Evolutionary conservation across 2,113 vertebrate genomes (phyloP).

Genomic region (Coturnix japonica): DNA sequence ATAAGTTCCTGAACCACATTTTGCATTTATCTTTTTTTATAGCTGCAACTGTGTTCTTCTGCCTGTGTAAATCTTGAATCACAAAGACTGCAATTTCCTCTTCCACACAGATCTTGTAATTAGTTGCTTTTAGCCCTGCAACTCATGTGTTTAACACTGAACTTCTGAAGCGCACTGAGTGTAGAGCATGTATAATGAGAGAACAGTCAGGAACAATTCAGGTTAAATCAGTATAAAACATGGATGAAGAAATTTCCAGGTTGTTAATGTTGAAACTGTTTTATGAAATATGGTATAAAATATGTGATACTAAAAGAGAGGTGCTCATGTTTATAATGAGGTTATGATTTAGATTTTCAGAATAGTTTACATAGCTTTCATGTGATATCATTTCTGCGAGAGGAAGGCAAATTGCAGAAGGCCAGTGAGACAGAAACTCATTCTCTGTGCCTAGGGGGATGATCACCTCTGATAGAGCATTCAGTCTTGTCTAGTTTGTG

Average conservation of each 20-base stretch:
- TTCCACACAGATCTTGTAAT: neutral
- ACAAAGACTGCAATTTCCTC: neutral
- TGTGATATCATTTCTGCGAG: neutral
- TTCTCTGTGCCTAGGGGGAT: neutral
- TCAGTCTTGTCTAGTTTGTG: neutral
- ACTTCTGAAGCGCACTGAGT: neutral
- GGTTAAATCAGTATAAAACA: neutral
- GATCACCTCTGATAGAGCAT: neutral
- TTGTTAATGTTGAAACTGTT: neutral
- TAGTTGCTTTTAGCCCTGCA: neutral
- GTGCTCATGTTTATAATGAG: fast-evolving
- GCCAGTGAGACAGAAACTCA: neutral
- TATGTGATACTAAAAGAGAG: neutral
- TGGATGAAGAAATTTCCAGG: neutral
- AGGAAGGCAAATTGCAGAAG: neutral
- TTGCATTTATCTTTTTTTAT: neutral
- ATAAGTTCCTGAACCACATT: neutral
- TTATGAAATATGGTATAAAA: neutral
- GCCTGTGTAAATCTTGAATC: neutral
- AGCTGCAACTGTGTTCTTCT: neutral
- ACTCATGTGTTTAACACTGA: neutral
- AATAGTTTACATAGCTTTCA: neutral
- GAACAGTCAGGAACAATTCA: neutral
- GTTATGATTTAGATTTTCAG: neutral
- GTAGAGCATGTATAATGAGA: neutral